Base-by-base conservation (phyloP, 2,797 vertebrate species). In the Melopsittacus undulatus region DNA sequence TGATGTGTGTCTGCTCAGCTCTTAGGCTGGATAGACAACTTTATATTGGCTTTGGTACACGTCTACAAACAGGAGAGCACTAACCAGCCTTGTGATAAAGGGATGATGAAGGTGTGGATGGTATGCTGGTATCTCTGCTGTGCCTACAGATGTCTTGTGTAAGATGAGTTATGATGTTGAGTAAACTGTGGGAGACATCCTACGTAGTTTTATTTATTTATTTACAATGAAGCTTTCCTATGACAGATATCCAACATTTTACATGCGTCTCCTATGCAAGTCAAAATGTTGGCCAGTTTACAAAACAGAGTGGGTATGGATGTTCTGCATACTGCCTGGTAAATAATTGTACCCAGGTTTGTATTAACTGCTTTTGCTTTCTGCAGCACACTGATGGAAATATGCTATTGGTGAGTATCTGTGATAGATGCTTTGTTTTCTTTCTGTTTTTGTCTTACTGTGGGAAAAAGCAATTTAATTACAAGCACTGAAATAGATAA, bases 321-420 rank as follows among this genome's bases (percentile, higher is more conserved):
- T 70, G 18, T 51, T 86, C 75, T 32, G 43, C 62, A 79, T 69
- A 59, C 42, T 64, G 43, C 70, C 59, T 43, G n/a, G 62, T 54
- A 48, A 83, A 87, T 78, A 64, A 85, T 64, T 76, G 64, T 27
- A 86, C 42, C 42, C 69, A 29, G 42, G 42, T 87, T 91, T 80
- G 40, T 23, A 89, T 93, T 83, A 89, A 95, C 64, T 87, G 73
- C n/a, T 91, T 75, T 51, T 51, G 52, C 49, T 84, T 87, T 93
- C 81, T 91, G 46, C 79, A 54, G 38, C 1, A 0, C 48, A 54
- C 84, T 87, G 82, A 46, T 86, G 62, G 57, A 63, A 87, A 62
- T 22, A 7, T 8, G 29, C 51, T 70, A 32, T n/a, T 40, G 63
- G 63, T 45, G 89, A 87, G 24, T 57, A n/a, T 43, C 87, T 54